These are phyloP conservation scores for Chirona hameri DNA, from an alignment of 2,888 invertebrate species.

Conservation along the genomic window DNA sequence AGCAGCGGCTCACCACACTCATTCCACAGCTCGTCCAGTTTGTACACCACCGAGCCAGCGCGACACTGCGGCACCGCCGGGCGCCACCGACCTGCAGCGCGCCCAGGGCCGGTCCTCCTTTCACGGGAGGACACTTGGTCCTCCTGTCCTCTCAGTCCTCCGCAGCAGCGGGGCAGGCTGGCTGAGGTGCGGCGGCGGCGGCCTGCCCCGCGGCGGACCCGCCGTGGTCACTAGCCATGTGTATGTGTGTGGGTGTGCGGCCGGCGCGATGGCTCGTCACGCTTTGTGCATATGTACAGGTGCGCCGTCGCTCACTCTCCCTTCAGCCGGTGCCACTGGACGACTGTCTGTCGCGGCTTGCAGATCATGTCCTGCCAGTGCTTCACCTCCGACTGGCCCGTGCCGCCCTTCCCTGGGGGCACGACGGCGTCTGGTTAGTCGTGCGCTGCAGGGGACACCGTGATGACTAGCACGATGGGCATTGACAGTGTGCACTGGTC, in stretches of 20 bases:
- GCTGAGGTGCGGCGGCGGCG: too few species aligned
- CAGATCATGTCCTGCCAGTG: slow-evolving; percentile 99
- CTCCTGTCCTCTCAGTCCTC: background rate
- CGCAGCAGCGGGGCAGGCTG: background rate
- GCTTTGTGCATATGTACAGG: background rate
- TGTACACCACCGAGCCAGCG: background rate
- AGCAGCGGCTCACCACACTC: too few species aligned
- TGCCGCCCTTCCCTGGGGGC: slow-evolving; percentile 80
- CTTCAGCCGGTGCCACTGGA: slow-evolving; percentile 95
- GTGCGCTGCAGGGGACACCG: too few species aligned
- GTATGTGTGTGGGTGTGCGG: background rate
- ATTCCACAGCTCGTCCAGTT: background rate
- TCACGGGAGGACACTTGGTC: background rate
- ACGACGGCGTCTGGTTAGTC: background rate
- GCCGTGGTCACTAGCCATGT: slow-evolving; percentile 4
- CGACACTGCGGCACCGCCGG: too few species aligned
- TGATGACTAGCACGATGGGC: too few species aligned
- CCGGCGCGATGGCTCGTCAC: too few species aligned
- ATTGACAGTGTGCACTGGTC: too few species aligned
- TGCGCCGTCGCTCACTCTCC: slow-evolving; percentile 36
- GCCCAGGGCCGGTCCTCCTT: background rate
- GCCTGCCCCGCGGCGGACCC: background rate
- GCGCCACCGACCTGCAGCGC: background rate
- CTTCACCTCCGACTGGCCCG: slow-evolving; percentile 91
- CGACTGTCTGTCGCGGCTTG: slow-evolving; percentile 90